Conservation (phyloP, 2,113 vertebrate genomes). For the Monopterus albus region DNA sequence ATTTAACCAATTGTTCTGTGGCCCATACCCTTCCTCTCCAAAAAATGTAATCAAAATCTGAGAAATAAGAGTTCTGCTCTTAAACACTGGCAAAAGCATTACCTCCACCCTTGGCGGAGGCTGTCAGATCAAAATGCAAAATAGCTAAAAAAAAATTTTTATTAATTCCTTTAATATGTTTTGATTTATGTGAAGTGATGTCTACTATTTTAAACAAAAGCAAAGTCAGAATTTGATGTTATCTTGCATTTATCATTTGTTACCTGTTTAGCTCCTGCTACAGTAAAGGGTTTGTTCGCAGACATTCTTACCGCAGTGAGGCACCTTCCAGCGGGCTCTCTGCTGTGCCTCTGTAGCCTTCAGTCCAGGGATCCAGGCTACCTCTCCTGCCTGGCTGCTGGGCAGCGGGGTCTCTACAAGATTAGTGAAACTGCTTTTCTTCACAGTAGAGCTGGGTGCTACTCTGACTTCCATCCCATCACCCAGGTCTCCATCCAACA, state of each 20-base stretch:
- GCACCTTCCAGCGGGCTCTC: constrained; percentile 37
- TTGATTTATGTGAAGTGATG: background rate
- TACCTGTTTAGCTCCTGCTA: background rate
- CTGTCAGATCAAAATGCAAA: too few species aligned
- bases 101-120: too few species aligned
- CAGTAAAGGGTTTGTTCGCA: background rate
- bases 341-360: constrained; percentile 42
- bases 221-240: too few species aligned
- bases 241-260: background rate
- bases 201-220: too few species aligned
- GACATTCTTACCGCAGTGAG: constrained; percentile 68
- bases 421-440: constrained; percentile 26
- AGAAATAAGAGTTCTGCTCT: too few species aligned
- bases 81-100: too few species aligned
- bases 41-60: too few species aligned
- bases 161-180: too few species aligned
- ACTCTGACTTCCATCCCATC: constrained; percentile 83
- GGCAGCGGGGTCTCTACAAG: constrained; percentile 3
- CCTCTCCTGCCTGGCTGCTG: constrained; percentile 52
- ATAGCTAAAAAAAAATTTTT: too few species aligned
- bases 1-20: too few species aligned
- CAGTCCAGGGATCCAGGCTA: constrained; percentile 50
- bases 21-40: too few species aligned
- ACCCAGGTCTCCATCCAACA: constrained; percentile 89
- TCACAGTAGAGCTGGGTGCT: constrained; percentile 50